Base-by-base conservation (phyloP, 2,797 vertebrate genomes). In the Karalla daura region DNA sequence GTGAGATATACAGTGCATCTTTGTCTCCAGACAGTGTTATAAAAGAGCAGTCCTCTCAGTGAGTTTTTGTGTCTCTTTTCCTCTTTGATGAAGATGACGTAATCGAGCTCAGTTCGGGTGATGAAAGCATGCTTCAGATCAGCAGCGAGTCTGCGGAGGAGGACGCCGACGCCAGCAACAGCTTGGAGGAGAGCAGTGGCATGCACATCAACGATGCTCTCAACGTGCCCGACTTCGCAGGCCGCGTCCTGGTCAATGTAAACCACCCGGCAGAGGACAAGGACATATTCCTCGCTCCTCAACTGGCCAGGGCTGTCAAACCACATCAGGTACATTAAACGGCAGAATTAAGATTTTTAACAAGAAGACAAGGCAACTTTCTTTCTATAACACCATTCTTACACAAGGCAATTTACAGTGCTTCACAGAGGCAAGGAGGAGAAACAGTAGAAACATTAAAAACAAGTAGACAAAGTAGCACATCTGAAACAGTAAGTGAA, bases 41-140 rank as follows among this genome's bases (percentile, higher is more conserved):
- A 32, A 45, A 36, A 14, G 0, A 59, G 15, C 14, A 30, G 17
- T n/a, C 1, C 4, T 50, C 32, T 70, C 28, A n/a, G 14, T 44
- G 17, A 39, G 12, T 68, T 73, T 43, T 23, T 13, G n/a, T n/a
- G n/a, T n/a, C n/a, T n/a, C n/a, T n/a, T n/a, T n/a, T n/a, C n/a
- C 36, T 60, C 28, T 13, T 4, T 63, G 9, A 30, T 44, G 27
- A 18, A 5, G 7, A 74, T 97, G 98, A 99, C 90, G 93, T 99
- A 82, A 99, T 99, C 60, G 98, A 99, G 86, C 91, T 99, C 73
- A 99, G 98, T 81, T 99, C 97, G 1, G 98, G 97, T 62, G 98
- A 98, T 11, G 98, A 99, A 60, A 96, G 97, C 13, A 79, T 95
- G 13, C 89, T 98, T 70, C 96, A 96, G 64, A 95, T 98, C 60